These are phyloP conservation scores for Accipiter virgatus DNA, from an alignment of 2,113 vertebrate genomes.

Conservation along the genomic window DNA sequence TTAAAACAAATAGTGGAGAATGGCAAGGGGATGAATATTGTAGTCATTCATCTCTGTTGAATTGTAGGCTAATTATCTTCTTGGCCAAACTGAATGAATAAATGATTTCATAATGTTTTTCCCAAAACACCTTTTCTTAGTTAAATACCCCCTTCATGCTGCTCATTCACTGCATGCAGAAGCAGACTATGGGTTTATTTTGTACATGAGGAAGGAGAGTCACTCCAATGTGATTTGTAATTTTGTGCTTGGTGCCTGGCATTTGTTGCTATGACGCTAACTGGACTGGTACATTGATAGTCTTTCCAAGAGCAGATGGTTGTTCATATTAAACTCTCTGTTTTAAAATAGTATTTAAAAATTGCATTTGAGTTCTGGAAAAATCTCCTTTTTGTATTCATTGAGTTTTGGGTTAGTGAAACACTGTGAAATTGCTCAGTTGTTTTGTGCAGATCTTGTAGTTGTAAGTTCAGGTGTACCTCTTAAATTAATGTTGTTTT, in stretches of 20 bases:
- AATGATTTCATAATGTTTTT: conserved; percentile 33
- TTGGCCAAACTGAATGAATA: conserved; percentile 49
- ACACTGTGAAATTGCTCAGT: not conserved
- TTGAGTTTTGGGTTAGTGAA: not conserved
- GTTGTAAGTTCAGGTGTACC: not conserved
- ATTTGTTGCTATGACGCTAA: not conserved
- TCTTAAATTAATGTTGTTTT: not conserved
- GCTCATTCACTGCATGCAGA: not conserved
- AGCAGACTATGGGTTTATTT: not conserved
- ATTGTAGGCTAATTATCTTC: conserved; percentile 49
- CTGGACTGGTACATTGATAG: not conserved
- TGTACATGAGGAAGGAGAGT: not conserved
- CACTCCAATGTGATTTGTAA: not conserved
- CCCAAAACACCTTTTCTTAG: conserved; percentile 38
- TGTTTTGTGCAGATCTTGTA: not conserved
- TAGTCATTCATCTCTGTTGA: conserved; percentile 46
- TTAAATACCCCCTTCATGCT: not conserved
- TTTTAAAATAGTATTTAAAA: conserved; percentile 9
- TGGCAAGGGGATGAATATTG: not conserved
- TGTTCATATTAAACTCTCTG: not conserved
- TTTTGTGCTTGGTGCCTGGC: not conserved
- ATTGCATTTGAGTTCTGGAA: not conserved
- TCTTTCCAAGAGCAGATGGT: conserved; percentile 58
- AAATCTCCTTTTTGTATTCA: not conserved
- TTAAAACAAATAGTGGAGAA: not conserved